Percentiles rank a stretch among this genome's conserved stretches.
Conservation (phyloP, 2,888 invertebrate species). For the Pandemis cinnamomeana region DNA sequence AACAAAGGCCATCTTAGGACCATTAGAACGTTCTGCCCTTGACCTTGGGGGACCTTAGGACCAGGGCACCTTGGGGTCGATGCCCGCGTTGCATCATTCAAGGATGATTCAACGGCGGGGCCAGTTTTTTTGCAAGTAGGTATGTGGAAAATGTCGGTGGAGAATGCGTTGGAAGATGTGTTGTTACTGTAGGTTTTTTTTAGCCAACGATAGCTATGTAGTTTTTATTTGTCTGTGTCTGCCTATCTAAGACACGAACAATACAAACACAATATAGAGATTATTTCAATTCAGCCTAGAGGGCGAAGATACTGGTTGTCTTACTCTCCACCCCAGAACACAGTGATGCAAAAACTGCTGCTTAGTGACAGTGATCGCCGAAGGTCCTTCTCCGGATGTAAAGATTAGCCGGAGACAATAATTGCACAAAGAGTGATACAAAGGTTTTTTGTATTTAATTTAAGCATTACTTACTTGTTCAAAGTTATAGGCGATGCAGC, state of each 20-base stretch:
- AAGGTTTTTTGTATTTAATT: too few relatives aligned
- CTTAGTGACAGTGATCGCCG: too few relatives aligned
- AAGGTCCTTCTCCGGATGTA: too few relatives aligned
- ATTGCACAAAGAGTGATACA: too few relatives aligned
- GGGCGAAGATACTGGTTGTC: too few relatives aligned
- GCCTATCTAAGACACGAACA: not conserved
- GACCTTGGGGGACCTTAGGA: conserved; percentile 33
- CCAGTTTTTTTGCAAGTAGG: conserved; percentile 19
- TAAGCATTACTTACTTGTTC: too few relatives aligned
- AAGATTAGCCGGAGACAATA: too few relatives aligned
- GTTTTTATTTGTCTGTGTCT: not conserved
- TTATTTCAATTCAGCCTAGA: too few relatives aligned
- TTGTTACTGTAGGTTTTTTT: not conserved
- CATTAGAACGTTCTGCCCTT: conserved; percentile 32
- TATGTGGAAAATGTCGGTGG: conserved; percentile 17
- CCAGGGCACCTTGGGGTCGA: conserved; percentile 31
- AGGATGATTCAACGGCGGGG: conserved; percentile 28
- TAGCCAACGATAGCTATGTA: not conserved
- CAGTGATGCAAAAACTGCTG: too few relatives aligned
- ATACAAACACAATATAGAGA: not conserved
- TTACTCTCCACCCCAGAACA: too few relatives aligned
- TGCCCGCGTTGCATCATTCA: conserved; percentile 36
- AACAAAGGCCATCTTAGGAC: conserved; percentile 18
- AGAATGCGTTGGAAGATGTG: conserved; percentile 1
- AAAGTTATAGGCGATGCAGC: too few relatives aligned